A percentile compares a stretch with the other conserved stretches of the same genome.
Evolutionary conservation across 2,797 vertebrate species (phyloP).

Genomic region (Cichlasoma orientale): DNA sequence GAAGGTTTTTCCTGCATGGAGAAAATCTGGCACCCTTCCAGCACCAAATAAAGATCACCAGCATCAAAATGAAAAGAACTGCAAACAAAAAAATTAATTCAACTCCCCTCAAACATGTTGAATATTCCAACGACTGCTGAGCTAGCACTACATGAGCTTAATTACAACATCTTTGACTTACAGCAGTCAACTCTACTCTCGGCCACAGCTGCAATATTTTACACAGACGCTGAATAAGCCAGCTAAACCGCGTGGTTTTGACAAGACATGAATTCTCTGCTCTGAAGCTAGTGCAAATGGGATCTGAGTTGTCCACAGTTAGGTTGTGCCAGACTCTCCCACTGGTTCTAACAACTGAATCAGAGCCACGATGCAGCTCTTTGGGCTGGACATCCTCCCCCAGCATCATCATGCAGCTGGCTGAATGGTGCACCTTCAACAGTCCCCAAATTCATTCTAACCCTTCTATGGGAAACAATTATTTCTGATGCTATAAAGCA

Average conservation of each 20-base stretch:
- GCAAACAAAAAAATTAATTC: neutral
- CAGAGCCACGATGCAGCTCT: neutral
- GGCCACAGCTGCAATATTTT: neutral
- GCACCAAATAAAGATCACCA: neutral
- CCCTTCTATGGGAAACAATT: neutral
- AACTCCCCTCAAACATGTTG: too few relatives aligned
- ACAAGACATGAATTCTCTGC: neutral
- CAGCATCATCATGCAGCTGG: fast-evolving
- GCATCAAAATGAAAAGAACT: neutral
- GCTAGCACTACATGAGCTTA: neutral
- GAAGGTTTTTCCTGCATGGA: neutral
- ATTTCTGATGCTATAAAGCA: neutral
- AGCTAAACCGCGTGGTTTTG: neutral
- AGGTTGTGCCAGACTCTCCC: neutral
- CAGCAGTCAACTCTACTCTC: neutral
- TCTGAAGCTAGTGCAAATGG: neutral
- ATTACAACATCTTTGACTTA: neutral
- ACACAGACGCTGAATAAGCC: neutral
- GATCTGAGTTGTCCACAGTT: neutral
- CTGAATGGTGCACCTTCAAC: neutral
- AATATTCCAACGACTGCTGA: neutral
- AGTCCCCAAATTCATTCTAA: too few relatives aligned
- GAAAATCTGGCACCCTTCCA: neutral
- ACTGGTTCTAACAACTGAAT: neutral
- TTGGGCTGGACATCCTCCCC: neutral